These are phyloP conservation scores for Drosophila nikananu DNA, from an alignment of 1,140 invertebrate genomes.

Conservation along the genomic window DNA sequence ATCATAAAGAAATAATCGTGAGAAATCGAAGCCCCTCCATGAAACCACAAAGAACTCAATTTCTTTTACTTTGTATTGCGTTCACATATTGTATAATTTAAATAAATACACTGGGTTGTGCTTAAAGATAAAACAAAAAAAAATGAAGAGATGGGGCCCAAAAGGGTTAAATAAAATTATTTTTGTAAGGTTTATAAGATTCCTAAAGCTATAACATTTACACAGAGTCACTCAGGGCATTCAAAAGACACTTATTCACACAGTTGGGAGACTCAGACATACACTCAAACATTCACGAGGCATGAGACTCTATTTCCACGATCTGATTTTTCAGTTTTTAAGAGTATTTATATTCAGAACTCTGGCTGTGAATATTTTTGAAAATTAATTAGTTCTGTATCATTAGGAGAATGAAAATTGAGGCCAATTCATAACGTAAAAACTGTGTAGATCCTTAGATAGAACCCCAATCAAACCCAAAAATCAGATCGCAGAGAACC, in stretches of 20 bases:
- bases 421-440: too few species aligned
- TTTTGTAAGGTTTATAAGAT: conserved; percentile 7
- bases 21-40: not conserved
- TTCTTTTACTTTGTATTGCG: conserved; percentile 16
- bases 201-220: conserved; percentile 26
- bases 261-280: conserved; percentile 11
- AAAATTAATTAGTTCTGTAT: not conserved
- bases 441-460: too few species aligned
- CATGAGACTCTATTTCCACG: too few species aligned
- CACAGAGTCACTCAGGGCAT: conserved; percentile 4
- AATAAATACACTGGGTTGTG: conserved; percentile 56
- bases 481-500: conserved; percentile 4
- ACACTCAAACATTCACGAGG: conserved; percentile 4
- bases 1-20: not conserved
- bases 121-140: conserved; percentile 55
- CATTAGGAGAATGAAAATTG: too few species aligned
- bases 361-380: not conserved
- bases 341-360: not conserved
- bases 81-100: conserved; percentile 31
- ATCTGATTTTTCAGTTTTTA: conserved; percentile 2
- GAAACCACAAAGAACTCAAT: not conserved
- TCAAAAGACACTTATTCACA: conserved; percentile 6
- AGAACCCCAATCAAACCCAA: too few species aligned
- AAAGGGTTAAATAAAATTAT: not conserved
- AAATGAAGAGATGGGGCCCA: not conserved